Evolutionary conservation across 2,113 vertebrate genomes (phyloP), one percentile per base, ranked within the genome.

Genomic region (Nothobranchius kuhntae): DNA sequence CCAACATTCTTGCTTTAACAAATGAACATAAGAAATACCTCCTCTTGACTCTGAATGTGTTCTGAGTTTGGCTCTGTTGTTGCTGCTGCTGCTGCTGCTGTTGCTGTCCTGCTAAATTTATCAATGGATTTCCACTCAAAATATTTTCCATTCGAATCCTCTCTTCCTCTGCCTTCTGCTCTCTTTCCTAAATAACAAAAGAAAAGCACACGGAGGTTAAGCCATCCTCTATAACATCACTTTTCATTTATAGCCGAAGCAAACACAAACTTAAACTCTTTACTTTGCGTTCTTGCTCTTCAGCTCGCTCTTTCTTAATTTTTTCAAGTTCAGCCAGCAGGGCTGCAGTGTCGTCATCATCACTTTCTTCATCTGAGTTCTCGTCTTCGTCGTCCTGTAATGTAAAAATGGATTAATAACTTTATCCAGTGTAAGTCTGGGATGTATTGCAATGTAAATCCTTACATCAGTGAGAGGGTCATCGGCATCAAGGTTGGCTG

Each of bases 101-200:
- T 53, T 94, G 94, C 45, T 96, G 96, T 21, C 95, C 95, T 0
- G 95, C 96, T 52, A 98, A 94, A 75, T 96, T 96, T 72, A 99
- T 94, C 70, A 98, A 87, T 1, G 96, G 97, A 85, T 98, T 99
- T 13, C 98, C 96, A 53, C 96, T 99, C 71, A 99, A 84, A 68
- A 99, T 99, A 69, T 99, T 99, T 84, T 99, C 96, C 96, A 98
- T 98, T 13, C 96, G 93, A 84, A 98, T 99, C 61, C 96, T 92
- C 86, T 99, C 97, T 80, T 99, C 96, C 81, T 99, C 98, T 1
- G 96, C 96, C 73, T 99, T 99, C 79, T 98, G 96, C 82, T 99
- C 97, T 79, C 95, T 94, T 40, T 99, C 96, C 96, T 99, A 81
- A 69, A n/a, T 71, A 61, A 56, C 47, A 1, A 68, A 53, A 53